Percentiles rank a stretch among this genome's conserved stretches.
phyloP scores from a whole-genome alignment of 2,888 invertebrate genomes.

The Thumatha senex region DNA sequence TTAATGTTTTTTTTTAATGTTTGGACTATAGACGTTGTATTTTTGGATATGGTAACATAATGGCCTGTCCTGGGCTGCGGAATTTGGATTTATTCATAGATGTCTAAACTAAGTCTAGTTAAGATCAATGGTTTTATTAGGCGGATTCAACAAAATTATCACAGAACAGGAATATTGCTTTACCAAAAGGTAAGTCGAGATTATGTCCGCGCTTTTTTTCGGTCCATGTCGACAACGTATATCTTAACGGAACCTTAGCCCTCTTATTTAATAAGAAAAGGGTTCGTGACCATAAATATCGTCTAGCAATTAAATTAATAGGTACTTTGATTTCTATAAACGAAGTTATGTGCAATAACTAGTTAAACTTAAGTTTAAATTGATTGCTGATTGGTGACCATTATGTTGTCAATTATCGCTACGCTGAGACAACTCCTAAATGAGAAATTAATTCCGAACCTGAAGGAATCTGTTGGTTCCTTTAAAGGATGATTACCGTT shows the following conservation, averaged over 20 bases:
- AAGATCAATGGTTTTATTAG: too few relatives aligned
- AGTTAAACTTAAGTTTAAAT: conserved; percentile 29
- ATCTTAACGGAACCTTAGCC: background rate
- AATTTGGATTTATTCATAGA: too few relatives aligned
- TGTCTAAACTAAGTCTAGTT: too few relatives aligned
- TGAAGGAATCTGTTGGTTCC: conserved; percentile 29
- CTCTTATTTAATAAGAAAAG: background rate
- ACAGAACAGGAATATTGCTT: too few relatives aligned
- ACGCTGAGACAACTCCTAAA: conserved; percentile 34
- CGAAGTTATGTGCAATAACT: conserved; percentile 15
- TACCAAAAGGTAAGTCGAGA: background rate
- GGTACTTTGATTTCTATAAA: background rate
- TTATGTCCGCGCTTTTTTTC: background rate
- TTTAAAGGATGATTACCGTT: conserved; percentile 10
- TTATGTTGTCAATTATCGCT: conserved; percentile 37
- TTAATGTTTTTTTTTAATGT: too few relatives aligned
- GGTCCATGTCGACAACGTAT: too few relatives aligned
- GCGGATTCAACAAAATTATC: too few relatives aligned
- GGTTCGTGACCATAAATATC: background rate
- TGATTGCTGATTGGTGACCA: conserved; percentile 24
- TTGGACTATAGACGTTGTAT: too few relatives aligned
- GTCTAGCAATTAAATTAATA: background rate
- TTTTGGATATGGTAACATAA: too few relatives aligned
- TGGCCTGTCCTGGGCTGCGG: too few relatives aligned
- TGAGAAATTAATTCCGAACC: conserved; percentile 37